Conservation (phyloP, 1,140 invertebrate genomes). For the Akabosia matsudoensis region DNA sequence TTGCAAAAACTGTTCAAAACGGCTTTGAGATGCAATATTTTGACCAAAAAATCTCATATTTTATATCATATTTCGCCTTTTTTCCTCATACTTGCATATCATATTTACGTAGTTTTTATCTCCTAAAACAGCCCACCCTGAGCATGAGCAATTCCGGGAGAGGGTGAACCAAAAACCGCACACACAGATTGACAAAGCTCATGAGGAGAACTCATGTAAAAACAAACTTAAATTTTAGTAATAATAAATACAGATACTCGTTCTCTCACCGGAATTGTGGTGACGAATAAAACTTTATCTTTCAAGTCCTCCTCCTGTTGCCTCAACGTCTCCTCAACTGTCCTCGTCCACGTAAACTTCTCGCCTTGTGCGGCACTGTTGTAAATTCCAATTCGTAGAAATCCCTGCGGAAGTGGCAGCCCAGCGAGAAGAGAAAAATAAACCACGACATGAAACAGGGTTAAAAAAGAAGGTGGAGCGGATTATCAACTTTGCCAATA, state of each 20-base stretch:
- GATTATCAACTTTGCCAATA: constrained; percentile 10
- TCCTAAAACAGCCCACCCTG: no score
- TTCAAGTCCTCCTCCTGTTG: constrained; percentile 57
- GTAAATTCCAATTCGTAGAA: constrained; percentile 83
- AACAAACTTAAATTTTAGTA: background rate
- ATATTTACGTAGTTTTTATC: no score
- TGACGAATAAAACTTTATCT: constrained; percentile 88
- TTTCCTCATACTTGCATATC: no score
- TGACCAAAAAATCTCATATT: no score
- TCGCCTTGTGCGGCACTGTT: constrained; percentile 59
- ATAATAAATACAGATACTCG: background rate
- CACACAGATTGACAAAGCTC: no score
- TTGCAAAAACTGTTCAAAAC: no score
- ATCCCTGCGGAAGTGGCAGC: constrained; percentile 55
- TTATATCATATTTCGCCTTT: no score
- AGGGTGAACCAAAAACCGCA: no score
- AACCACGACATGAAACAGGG: background rate
- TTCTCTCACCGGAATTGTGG: constrained; percentile 58
- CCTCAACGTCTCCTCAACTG: constrained; percentile 40
- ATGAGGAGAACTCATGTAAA: background rate
- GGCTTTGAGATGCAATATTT: no score
- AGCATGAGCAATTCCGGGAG: no score
- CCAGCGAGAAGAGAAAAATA: no score
- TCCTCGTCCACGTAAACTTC: constrained; percentile 41
- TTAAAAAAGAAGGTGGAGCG: background rate